These are phyloP conservation scores for Pholis gunnellus DNA, from an alignment of 2,113 vertebrate species.

Conservation along the genomic window DNA sequence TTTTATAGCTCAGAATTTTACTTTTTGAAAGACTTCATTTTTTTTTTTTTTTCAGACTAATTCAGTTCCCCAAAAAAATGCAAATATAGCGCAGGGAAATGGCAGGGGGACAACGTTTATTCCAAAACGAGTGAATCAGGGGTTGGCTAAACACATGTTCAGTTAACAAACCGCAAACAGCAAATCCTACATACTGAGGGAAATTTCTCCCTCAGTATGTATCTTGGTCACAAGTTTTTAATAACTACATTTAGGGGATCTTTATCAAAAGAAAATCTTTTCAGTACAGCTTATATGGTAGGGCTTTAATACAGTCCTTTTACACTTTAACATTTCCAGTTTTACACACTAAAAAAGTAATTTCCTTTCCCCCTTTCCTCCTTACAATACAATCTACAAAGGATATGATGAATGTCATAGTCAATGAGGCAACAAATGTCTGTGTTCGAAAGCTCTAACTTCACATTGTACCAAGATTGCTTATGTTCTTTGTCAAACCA, in stretches of 20 bases:
- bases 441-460: neutral
- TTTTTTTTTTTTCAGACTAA: neutral
- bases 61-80: too few relatives aligned
- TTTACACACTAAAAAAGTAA: too few relatives aligned
- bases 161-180: too few relatives aligned
- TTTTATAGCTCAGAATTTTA: neutral
- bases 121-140: too few relatives aligned
- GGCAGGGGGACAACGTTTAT: too few relatives aligned
- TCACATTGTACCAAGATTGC: neutral
- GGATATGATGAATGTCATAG: neutral
- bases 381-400: neutral
- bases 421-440: neutral
- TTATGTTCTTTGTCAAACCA: constrained; percentile 14
- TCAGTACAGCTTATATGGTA: too few relatives aligned
- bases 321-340: too few relatives aligned
- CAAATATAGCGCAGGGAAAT: too few relatives aligned
- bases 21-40: neutral
- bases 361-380: neutral
- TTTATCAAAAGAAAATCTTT: neutral
- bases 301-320: too few relatives aligned
- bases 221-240: neutral
- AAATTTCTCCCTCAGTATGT: neutral
- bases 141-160: too few relatives aligned
- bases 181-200: too few relatives aligned
- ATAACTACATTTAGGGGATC: neutral